Evolutionary conservation across 2,113 vertebrate genomes (phyloP).

Genomic region (Aldabrachelys gigantea): DNA sequence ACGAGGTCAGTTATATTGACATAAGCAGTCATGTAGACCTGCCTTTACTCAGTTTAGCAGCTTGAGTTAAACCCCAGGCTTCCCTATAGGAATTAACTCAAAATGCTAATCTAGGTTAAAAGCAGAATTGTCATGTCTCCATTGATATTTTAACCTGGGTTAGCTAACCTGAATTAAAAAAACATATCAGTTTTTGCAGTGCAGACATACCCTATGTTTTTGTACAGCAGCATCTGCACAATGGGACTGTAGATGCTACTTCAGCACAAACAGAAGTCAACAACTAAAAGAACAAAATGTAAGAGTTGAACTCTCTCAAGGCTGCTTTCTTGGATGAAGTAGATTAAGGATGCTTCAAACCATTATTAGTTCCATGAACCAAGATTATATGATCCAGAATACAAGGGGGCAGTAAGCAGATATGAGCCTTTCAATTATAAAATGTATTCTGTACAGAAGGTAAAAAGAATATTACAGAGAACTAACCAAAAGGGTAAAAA

Average conservation of each 20-base stretch:
- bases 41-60: not conserved
- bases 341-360: slow-evolving; percentile 12
- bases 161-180: not conserved
- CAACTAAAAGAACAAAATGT: not conserved
- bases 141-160: not conserved
- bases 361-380: not conserved
- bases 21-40: no score
- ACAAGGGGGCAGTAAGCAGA: not conserved
- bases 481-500: slow-evolving; percentile 18
- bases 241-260: not conserved
- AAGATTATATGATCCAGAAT: slow-evolving; percentile 4
- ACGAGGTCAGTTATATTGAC: no score
- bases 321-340: not conserved
- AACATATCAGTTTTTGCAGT: not conserved
- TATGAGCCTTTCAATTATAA: not conserved
- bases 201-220: not conserved
- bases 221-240: not conserved
- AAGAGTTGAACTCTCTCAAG: not conserved
- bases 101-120: not conserved
- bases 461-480: not conserved
- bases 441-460: not conserved
- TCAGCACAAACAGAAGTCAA: not conserved
- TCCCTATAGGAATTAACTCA: not conserved
- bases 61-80: not conserved
- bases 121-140: not conserved